Evolutionary conservation across 2,888 invertebrate species (phyloP).

Genomic region (Alentia gelatinosa): DNA sequence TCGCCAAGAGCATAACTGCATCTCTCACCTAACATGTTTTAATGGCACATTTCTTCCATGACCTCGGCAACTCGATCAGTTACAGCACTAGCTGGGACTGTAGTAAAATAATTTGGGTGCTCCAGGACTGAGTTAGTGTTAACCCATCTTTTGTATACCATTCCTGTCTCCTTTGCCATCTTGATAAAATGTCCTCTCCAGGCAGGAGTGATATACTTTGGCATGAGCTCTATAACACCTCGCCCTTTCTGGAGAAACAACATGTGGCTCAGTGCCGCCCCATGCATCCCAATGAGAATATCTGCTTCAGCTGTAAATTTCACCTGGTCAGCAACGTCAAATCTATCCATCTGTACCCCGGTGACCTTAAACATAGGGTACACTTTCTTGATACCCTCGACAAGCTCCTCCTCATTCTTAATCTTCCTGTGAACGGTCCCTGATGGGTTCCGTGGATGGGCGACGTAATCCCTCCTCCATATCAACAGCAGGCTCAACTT

Average conservation of each 20-base stretch:
- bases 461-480: conserved; percentile 78
- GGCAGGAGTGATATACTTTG: conserved; percentile 68
- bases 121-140: conserved; percentile 69
- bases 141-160: conserved; percentile 75
- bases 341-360: conserved; percentile 74
- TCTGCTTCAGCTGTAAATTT: conserved; percentile 71
- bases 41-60: background rate
- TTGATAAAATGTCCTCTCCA: conserved; percentile 73
- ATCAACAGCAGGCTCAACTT: conserved; percentile 73
- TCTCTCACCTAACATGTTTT: too few relatives aligned
- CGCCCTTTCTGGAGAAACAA: conserved; percentile 74
- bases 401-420: conserved; percentile 76
- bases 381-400: conserved; percentile 64
- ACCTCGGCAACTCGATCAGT: background rate
- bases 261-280: conserved; percentile 77
- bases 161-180: conserved; percentile 74
- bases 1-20: too few relatives aligned
- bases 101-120: conserved; percentile 57
- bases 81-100: conserved; percentile 61
- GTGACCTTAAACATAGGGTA: conserved; percentile 67
- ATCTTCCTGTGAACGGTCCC: conserved; percentile 77
- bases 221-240: conserved; percentile 76
- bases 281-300: conserved; percentile 79
- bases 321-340: conserved; percentile 74
- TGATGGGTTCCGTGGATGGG: conserved; percentile 78